Base-by-base conservation (phyloP, 2,888 invertebrate species). In the Nycteola revayana region DNA sequence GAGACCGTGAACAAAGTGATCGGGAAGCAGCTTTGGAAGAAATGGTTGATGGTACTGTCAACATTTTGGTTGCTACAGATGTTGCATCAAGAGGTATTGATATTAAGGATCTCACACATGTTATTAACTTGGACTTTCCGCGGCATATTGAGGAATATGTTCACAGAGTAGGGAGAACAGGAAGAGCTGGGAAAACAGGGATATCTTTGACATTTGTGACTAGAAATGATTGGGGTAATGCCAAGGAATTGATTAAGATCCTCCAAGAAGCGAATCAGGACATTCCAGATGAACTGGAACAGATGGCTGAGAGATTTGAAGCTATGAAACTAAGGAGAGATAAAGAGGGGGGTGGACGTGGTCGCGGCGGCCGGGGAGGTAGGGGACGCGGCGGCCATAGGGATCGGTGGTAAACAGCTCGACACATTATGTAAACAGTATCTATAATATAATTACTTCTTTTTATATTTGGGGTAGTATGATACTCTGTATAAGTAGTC, bases 101-200 rank as follows among this genome's bases (percentile, higher is more conserved):
- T 70, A 97, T 97, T 32, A 93, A 94, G 61, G 95, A 96, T 66
- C 90, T 96, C 6, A 95, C 96, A 82, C 95, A 97, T 76, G 97
- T 98, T 1, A 85, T 98, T 11, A 98, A 98, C 76, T 95, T 93
- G 60, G 98, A 98, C 77, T 98, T 98, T 65, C 98, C 98, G 0
- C 91, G 94, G 8, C 96, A 97, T 61, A 96, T 98, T 60, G 98
- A 98, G 73, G 98, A 98, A 65, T 98, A 98, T 80, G 97, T 97
- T 0, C 98, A 98, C 71, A 91, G 98, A 42, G 96, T 98, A n/a
- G 98, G 98, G 0, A 91, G 98, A 41, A 98, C 98, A 0, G 98
- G 98, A 0, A 91, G 98, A 37, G 98, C 98, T 8, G 98, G 98
- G 8, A 92, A 92, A 40, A 92, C 91, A 0, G 98, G 98, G 0